phyloP scores from a whole-genome alignment of 2,797 vertebrate genomes.

The Takifugu rubripes region DNA sequence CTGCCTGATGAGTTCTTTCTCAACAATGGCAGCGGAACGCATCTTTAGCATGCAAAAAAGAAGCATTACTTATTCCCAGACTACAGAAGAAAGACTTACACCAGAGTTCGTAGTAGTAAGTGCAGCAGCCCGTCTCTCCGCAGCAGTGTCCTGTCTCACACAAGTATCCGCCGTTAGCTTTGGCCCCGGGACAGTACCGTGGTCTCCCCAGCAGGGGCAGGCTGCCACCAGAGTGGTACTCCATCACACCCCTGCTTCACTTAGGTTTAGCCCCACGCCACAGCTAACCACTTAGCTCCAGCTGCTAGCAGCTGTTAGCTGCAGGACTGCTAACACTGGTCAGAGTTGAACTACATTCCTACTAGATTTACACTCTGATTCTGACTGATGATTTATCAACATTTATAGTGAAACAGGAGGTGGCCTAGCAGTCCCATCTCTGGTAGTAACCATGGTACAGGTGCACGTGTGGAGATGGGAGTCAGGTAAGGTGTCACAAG shows the following conservation, averaged over 20 bases:
- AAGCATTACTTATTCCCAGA: no score
- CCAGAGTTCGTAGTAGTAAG: slow-evolving; percentile 98
- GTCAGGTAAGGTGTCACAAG: no score
- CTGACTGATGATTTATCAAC: no score
- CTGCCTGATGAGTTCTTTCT: no score
- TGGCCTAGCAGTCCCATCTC: no score
- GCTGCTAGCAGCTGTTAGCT: slow-evolving; percentile 44
- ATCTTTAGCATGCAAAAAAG: no score
- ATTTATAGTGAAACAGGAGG: no score
- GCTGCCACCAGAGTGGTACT: slow-evolving; percentile 81
- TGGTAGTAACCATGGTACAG: no score
- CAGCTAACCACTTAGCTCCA: slow-evolving; percentile 25
- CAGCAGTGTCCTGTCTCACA: slow-evolving; percentile 97
- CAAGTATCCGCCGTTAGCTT: slow-evolving; percentile 84
- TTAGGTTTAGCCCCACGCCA: slow-evolving; percentile 46
- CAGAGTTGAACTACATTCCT: slow-evolving; percentile 48
- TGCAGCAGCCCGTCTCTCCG: slow-evolving; percentile 93
- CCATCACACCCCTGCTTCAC: slow-evolving; percentile 73
- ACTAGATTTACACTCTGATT: not conserved
- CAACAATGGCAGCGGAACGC: no score
- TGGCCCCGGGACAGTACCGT: slow-evolving; percentile 86
- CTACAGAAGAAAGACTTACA: slow-evolving; percentile 69
- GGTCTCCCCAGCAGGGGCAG: slow-evolving; percentile 82
- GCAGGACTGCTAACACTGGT: not conserved
- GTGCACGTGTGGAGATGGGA: no score